Conservation (phyloP, 2,888 invertebrate genomes). For the Orchesellides sinensis region DNA sequence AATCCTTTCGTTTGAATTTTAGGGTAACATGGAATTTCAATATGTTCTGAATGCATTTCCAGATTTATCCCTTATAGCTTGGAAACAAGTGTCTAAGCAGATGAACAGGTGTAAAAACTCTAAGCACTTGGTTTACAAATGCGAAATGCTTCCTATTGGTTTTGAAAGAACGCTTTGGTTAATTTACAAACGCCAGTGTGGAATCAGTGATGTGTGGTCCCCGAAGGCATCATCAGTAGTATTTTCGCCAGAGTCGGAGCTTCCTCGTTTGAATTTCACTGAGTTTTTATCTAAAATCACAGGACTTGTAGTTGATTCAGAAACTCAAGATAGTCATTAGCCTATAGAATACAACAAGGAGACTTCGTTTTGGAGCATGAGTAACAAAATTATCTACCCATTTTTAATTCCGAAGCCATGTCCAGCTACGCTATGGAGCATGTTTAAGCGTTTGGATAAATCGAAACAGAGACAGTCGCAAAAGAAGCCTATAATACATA, state of each 20-base stretch:
- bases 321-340: background rate
- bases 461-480: background rate
- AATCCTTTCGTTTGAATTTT: background rate
- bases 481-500: background rate
- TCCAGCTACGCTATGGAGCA: too few species aligned
- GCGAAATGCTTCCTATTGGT: conserved; percentile 50
- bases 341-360: too few species aligned
- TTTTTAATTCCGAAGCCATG: background rate
- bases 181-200: conserved; percentile 49
- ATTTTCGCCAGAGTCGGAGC: background rate
- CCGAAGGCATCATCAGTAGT: background rate
- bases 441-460: background rate
- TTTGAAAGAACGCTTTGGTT: conserved; percentile 44
- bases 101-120: background rate
- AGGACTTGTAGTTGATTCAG: conserved; percentile 2
- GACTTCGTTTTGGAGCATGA: too few species aligned
- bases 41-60: background rate
- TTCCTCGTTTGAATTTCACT: conserved; percentile 17
- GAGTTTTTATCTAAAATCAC: conserved; percentile 42
- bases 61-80: conserved; percentile 44
- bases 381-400: too few species aligned
- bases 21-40: background rate
- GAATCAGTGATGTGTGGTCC: conserved; percentile 43
- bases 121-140: background rate
- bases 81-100: conserved; percentile 21